A percentile compares a stretch with the other conserved stretches of the same genome.
Conservation (phyloP, 2,797 vertebrate species). For the Enteromius radiatus region DNA sequence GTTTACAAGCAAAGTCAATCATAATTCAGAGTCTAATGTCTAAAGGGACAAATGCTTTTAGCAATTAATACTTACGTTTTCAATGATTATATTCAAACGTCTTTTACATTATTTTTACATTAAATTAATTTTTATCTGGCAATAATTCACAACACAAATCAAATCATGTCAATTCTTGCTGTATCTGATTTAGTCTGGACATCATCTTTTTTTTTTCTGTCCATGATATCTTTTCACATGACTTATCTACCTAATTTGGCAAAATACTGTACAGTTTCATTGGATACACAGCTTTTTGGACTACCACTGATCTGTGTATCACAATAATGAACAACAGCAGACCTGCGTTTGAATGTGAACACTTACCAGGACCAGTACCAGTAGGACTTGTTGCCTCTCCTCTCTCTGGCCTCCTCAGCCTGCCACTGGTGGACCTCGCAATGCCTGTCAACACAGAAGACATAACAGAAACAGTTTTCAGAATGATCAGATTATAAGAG, state of each 20-base stretch:
- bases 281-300: background rate
- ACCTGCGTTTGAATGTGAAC: background rate
- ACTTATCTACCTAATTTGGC: background rate
- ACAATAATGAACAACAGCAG: background rate
- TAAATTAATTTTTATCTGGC: background rate
- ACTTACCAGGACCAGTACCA: slow-evolving; percentile 54
- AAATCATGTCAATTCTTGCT: background rate
- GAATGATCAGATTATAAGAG: background rate
- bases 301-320: background rate
- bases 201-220: background rate
- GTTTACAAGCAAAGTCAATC: background rate
- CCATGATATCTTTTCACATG: background rate
- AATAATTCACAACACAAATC: background rate
- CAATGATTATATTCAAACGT: background rate
- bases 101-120: background rate
- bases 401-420: slow-evolving; percentile 52
- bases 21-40: background rate
- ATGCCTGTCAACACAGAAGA: slow-evolving; percentile 50
- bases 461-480: background rate
- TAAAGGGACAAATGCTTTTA: background rate
- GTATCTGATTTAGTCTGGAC: background rate
- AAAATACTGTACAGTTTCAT: background rate
- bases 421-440: slow-evolving; percentile 46
- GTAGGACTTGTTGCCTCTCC: slow-evolving; percentile 37
- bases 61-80: background rate